Percentiles rank a stretch among this genome's conserved stretches.
Conservation (phyloP, 2,113 vertebrate genomes). For the Asarcornis scutulata region DNA sequence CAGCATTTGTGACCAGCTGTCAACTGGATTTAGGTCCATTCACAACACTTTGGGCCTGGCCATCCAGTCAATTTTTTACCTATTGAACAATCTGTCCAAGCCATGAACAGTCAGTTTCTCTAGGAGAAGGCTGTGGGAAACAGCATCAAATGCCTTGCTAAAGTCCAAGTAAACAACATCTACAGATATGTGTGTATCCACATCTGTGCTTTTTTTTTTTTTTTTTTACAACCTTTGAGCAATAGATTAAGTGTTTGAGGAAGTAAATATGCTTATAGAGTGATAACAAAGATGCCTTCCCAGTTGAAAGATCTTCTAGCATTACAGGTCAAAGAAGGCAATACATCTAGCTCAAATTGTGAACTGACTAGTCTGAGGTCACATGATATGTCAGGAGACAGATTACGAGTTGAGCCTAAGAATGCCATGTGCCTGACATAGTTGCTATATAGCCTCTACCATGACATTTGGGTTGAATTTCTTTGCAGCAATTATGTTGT, state of each 20-base stretch:
- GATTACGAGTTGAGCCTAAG: neutral
- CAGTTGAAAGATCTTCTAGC: neutral
- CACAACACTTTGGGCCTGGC: neutral
- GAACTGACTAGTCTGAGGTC: neutral
- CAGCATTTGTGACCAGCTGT: neutral
- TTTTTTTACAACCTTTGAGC: neutral
- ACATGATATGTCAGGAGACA: neutral
- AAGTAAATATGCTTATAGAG: neutral
- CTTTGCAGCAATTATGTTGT: slow-evolving; percentile 1
- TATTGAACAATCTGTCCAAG: neutral
- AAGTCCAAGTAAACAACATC: neutral
- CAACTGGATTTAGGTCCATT: neutral
- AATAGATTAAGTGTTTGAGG: neutral
- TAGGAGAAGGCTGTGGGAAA: neutral
- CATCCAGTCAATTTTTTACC: neutral
- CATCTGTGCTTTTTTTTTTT: neutral
- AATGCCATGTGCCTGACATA: neutral
- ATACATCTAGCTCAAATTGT: neutral
- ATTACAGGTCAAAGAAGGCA: slow-evolving; percentile 1
- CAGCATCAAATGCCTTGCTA: neutral
- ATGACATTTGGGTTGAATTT: slow-evolving; percentile 39
- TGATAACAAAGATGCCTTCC: neutral
- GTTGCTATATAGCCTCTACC: neutral
- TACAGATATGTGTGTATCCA: neutral
- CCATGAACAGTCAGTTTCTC: neutral